These are phyloP conservation scores for Hoplodrina ambigua DNA, from an alignment of 2,888 invertebrate species.

Conservation along the genomic window DNA sequence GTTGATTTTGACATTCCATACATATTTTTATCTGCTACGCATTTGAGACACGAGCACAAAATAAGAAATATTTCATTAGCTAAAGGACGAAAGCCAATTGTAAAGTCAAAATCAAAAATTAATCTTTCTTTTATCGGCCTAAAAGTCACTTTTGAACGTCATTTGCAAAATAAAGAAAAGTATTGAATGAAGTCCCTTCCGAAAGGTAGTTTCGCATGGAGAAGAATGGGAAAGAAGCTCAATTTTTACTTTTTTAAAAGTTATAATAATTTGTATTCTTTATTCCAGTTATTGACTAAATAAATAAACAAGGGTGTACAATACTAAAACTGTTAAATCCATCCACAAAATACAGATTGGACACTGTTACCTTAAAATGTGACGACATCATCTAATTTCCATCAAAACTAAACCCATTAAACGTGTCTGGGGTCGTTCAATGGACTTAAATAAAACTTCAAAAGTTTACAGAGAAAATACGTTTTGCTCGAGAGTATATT, in stretches of 20 bases:
- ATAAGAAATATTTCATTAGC: background rate
- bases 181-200: too few species aligned
- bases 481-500: constrained; percentile 25
- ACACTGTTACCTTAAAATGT: constrained; percentile 9
- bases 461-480: constrained; percentile 48
- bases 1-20: background rate
- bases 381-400: constrained; percentile 12
- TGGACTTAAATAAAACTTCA: constrained; percentile 45
- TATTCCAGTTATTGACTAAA: too few species aligned
- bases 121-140: too few species aligned
- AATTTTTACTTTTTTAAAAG: too few species aligned
- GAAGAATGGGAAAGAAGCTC: too few species aligned
- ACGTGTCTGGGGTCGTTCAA: constrained; percentile 30
- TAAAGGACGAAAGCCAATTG: too few species aligned
- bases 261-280: too few species aligned
- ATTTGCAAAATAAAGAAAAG: too few species aligned
- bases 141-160: too few species aligned
- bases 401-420: constrained; percentile 40
- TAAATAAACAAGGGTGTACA: background rate
- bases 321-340: background rate
- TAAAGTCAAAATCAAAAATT: too few species aligned
- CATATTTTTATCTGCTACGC: background rate
- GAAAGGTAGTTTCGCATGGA: too few species aligned
- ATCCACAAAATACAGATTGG: background rate
- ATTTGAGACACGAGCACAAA: background rate